Evolutionary conservation across 2,113 vertebrate genomes (phyloP), one percentile per base, ranked within the genome.

Genomic region (Callocephalon fimbriatum): DNA sequence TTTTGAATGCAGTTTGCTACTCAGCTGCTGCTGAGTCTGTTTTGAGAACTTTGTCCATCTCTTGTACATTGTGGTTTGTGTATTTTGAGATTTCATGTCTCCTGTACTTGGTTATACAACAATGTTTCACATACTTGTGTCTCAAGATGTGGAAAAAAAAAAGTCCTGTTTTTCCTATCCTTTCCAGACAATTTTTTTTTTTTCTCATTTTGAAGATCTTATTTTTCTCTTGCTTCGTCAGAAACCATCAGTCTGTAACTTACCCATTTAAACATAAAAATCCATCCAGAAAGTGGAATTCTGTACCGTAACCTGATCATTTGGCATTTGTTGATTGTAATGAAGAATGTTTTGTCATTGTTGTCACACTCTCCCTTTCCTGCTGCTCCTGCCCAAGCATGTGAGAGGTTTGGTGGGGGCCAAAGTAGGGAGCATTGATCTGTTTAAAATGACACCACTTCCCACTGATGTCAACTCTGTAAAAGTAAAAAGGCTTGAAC

Each of bases 291-390:
- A 65, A 67, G 29, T 71, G 68, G 47, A 94, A 50, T 86, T 90
- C 32, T 50, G 35, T 47, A 67, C 42, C 18, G 21, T 67, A 67
- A 76, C 80, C 17, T 73, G 19, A 45, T 83, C 16, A 73, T 78
- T 37, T 44, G 29, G 9, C 44, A 38, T 93, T 74, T 93, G 72
- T 70, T 96, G 68, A 72, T 90, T 31, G 9, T 86, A 72, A 62
- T 58, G 40, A 95, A 92, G 42, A 44, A 59, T 79, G 63, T 96
- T 93, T 74, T 91, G 58, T 91, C 54, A 81, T 42, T n/a, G 78
- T 87, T 20, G 75, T 91, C 32, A 50, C 9, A 87, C 26, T 20
- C 2, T 83, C 45, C 29, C 12, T 94, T 88, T 77, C 38, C 42
- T 90, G 37, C 65, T 50, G 12, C 70, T 73, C 35, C 53, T 83